Evolutionary conservation across 2,113 vertebrate genomes (phyloP).

Genomic region (Camarhynchus parvulus): DNA sequence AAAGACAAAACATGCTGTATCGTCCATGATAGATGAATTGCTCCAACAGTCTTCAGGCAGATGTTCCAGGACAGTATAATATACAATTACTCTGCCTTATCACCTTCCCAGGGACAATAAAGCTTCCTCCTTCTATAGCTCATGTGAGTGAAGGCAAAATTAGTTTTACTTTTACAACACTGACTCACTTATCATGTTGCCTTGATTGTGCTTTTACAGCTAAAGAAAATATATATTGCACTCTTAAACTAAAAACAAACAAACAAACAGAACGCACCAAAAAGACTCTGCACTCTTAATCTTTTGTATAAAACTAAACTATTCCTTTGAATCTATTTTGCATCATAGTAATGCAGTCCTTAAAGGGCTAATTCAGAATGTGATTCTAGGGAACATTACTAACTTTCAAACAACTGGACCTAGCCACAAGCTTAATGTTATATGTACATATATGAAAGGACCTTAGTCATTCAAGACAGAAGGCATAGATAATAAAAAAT

Average conservation of each 20-base stretch:
- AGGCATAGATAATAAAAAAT: not conserved
- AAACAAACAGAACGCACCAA: slow-evolving; percentile 1
- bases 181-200: slow-evolving; percentile 88
- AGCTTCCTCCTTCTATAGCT: slow-evolving; percentile 95
- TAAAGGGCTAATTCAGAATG: not conserved
- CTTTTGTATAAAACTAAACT: slow-evolving; percentile 36
- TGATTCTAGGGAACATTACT: not conserved
- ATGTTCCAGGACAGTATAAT: slow-evolving; percentile 98
- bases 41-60: slow-evolving; percentile 95
- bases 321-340: slow-evolving; percentile 35
- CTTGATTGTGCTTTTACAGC: slow-evolving; percentile 84
- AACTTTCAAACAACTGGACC: slow-evolving; percentile 1
- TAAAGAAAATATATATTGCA: slow-evolving; percentile 81
- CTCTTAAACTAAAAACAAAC: slow-evolving; percentile 68
- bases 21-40: slow-evolving; percentile 92
- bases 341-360: not conserved
- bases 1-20: slow-evolving; percentile 83
- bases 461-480: not conserved
- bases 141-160: slow-evolving; percentile 95
- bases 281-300: not conserved
- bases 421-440: not conserved
- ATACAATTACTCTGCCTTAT: slow-evolving; percentile 99
- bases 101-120: slow-evolving; percentile 98
- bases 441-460: not conserved
- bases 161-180: slow-evolving; percentile 96